Evolutionary conservation across 1,140 invertebrate genomes (phyloP), one percentile per base, ranked within the genome.

Genomic region (Archivesica marissinica): DNA sequence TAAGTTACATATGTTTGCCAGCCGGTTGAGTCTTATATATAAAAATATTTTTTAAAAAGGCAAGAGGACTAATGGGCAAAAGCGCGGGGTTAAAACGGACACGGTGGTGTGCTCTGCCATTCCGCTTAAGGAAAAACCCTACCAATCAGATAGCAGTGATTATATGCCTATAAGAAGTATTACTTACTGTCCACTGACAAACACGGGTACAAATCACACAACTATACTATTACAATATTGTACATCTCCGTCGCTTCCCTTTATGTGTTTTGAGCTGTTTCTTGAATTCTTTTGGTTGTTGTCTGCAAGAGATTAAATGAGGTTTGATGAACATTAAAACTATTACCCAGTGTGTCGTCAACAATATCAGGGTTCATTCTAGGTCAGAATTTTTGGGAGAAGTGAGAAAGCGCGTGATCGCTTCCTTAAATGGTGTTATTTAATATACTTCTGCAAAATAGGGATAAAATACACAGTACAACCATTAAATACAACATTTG

Each of bases 241-340:
- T 72, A 85, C 88, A 89, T 54, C 39, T 83, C 33, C 76, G 66
- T 15, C 82, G 76, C 72, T 89, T 89, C 20, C 87, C 85, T 30
- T 84, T 79, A 2, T 70, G 81, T 39, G 79, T 85, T 61, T 83
- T 85, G 15, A 86, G 77, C 77, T 88, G 68, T 76, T 81, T 87
- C 72, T 89, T 89, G 23, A 86, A 78, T 54, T 88, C 86, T 39
- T 84, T 79, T 25, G 88, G 88, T 38, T 89, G 88, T 47, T 86
- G 82, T 82, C 88, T 88, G 78, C 3, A 78, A 78, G 30, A n/a
- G 68, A 59, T 17, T n/a, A n/a, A n/a, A n/a, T n/a, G n/a, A n/a
- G n/a, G n/a, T n/a, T n/a, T n/a, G n/a, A n/a, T n/a, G n/a, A n/a
- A n/a, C n/a, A n/a, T n/a, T n/a, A n/a, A n/a, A n/a, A n/a, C n/a